A percentile compares a stretch with the other conserved stretches of the same genome.
These are phyloP conservation scores for Catostomus latipinnis DNA, from an alignment of 2,797 vertebrate species.

Conservation along the genomic window DNA sequence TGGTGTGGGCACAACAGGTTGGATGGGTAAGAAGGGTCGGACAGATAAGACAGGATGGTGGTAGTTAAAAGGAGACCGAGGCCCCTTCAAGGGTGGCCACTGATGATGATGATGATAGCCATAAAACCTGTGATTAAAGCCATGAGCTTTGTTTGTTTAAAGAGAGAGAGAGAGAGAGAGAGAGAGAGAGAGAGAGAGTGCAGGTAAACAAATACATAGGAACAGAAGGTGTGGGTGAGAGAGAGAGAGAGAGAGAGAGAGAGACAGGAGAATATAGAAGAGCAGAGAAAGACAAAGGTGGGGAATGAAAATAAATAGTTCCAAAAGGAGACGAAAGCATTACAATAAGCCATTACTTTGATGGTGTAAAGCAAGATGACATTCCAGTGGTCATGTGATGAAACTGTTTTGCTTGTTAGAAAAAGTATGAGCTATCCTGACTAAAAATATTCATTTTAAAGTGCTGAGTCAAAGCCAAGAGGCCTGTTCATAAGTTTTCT, in stretches of 20 bases:
- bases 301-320: not conserved
- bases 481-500: too few species aligned
- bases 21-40: conserved; percentile 27
- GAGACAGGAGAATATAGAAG: not conserved
- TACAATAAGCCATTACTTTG: not conserved
- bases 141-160: conserved; percentile 65
- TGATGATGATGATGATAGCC: conserved; percentile 58
- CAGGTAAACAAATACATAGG: conserved; percentile 31
- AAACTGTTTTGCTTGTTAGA: conserved; percentile 20
- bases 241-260: not conserved
- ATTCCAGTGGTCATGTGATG: not conserved
- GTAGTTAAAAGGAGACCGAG: conserved; percentile 45
- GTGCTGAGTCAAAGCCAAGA: not conserved
- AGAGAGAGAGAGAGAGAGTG: not conserved
- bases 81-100: conserved; percentile 59
- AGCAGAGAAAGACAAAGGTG: conserved; percentile 12
- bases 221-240: conserved; percentile 17
- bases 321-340: too few species aligned
- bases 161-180: conserved; percentile 27
- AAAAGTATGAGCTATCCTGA: conserved; percentile 21
- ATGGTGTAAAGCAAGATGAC: not conserved
- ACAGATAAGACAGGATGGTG: conserved; percentile 56
- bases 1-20: conserved; percentile 30
- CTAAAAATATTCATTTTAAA: not conserved
- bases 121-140: conserved; percentile 69